phyloP scores from a whole-genome alignment of 2,888 invertebrate species.

The Odiellus spinosus region DNA sequence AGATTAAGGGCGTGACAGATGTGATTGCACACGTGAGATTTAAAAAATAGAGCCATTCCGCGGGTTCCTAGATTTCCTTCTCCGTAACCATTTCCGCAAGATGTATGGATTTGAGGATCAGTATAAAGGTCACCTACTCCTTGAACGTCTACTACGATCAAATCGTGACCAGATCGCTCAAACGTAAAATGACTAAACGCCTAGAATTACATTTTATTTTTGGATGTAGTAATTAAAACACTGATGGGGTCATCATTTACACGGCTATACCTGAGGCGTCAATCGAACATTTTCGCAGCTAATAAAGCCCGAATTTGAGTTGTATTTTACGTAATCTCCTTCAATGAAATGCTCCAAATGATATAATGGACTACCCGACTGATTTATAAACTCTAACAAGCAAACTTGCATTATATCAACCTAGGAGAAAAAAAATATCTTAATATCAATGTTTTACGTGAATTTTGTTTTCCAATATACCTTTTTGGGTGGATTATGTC shows the following conservation, averaged over 20 bases:
- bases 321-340: conserved; percentile 41
- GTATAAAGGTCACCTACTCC: conserved; percentile 43
- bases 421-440: conserved; percentile 16
- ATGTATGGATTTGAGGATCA: conserved; percentile 41
- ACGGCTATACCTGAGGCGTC: conserved; percentile 36
- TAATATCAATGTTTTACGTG: too few relatives aligned
- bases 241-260: neutral
- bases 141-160: conserved; percentile 42
- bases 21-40: conserved; percentile 39
- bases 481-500: conserved; percentile 42
- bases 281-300: conserved; percentile 32
- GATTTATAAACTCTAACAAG: conserved; percentile 36
- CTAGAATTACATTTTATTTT: conserved; percentile 25
- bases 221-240: too few relatives aligned
- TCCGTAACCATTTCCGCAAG: conserved; percentile 34
- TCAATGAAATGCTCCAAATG: conserved; percentile 42
- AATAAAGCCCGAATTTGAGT: conserved; percentile 42
- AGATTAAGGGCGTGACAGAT: conserved; percentile 37
- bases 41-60: conserved; percentile 43
- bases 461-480: conserved; percentile 21
- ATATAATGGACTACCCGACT: conserved; percentile 31
- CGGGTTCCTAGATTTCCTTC: conserved; percentile 40
- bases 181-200: conserved; percentile 44
- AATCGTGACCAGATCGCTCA: conserved; percentile 39
- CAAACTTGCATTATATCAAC: conserved; percentile 42